phyloP scores from a whole-genome alignment of 2,888 invertebrate species.

The Synergus itoensis region DNA sequence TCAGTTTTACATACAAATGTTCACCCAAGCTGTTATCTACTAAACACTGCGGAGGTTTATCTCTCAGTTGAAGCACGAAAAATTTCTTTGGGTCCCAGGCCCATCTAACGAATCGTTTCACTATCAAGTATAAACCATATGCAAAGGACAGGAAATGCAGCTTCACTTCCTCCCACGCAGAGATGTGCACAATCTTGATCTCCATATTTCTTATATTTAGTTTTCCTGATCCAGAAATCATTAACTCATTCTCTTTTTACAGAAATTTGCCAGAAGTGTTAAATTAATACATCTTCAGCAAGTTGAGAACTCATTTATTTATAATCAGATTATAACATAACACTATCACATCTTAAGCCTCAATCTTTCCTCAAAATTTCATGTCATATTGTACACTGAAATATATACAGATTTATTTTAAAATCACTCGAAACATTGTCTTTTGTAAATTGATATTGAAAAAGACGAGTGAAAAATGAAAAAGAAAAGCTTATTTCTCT shows the following conservation, averaged over 20 bases:
- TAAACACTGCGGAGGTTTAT: slow-evolving; percentile 82
- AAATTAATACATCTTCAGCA: background rate
- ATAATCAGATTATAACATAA: background rate
- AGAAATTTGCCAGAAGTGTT: background rate
- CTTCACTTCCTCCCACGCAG: slow-evolving; percentile 77
- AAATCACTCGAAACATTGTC: background rate
- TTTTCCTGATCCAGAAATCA: background rate
- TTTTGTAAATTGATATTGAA: background rate
- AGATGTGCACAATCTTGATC: slow-evolving; percentile 77
- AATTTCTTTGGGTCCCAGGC: slow-evolving; percentile 79
- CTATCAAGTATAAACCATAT: slow-evolving; percentile 79
- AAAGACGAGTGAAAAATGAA: background rate
- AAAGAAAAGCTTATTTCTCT: background rate
- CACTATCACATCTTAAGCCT: background rate
- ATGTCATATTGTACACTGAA: background rate
- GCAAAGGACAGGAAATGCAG: slow-evolving; percentile 79
- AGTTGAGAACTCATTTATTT: background rate
- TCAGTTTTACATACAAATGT: slow-evolving; percentile 83
- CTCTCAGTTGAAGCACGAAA: slow-evolving; percentile 77
- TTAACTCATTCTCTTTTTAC: background rate
- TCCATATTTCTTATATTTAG: background rate
- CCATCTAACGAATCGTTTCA: slow-evolving; percentile 78
- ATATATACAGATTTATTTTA: background rate
- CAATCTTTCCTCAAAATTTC: background rate
- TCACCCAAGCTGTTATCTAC: slow-evolving; percentile 81